These are phyloP conservation scores for Clamator glandarius DNA, from an alignment of 2,797 vertebrate genomes.

Conservation along the genomic window DNA sequence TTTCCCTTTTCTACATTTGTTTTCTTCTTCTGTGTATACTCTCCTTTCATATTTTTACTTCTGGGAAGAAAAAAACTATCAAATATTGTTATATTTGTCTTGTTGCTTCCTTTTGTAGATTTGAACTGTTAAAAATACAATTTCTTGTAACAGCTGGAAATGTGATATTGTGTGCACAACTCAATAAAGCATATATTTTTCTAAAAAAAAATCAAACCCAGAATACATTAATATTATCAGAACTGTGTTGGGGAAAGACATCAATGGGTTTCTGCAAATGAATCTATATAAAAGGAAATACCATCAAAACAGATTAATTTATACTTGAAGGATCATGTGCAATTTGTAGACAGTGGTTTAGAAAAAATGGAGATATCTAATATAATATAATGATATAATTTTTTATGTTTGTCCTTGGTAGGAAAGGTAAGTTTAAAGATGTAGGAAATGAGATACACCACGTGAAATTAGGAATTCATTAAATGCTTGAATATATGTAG, in stretches of 20 bases:
- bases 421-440: background rate
- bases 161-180: constrained; percentile 31
- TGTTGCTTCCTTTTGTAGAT: constrained; percentile 22
- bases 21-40: background rate
- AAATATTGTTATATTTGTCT: constrained; percentile 1
- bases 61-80: background rate
- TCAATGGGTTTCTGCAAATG: background rate
- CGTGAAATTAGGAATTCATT: background rate
- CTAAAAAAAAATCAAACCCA: background rate
- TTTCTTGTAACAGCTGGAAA: constrained; percentile 45
- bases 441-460: background rate
- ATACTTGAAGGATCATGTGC: background rate
- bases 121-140: constrained; percentile 35
- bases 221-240: constrained; percentile 33
- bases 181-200: constrained; percentile 65
- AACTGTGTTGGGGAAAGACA: background rate
- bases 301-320: background rate
- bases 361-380: background rate
- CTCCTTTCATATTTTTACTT: background rate
- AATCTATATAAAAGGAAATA: background rate
- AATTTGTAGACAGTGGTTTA: background rate
- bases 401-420: background rate
- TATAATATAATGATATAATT: no score
- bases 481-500: background rate
- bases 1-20: background rate